phyloP scores from a whole-genome alignment of 2,113 vertebrate species.

The Poecile atricapillus region DNA sequence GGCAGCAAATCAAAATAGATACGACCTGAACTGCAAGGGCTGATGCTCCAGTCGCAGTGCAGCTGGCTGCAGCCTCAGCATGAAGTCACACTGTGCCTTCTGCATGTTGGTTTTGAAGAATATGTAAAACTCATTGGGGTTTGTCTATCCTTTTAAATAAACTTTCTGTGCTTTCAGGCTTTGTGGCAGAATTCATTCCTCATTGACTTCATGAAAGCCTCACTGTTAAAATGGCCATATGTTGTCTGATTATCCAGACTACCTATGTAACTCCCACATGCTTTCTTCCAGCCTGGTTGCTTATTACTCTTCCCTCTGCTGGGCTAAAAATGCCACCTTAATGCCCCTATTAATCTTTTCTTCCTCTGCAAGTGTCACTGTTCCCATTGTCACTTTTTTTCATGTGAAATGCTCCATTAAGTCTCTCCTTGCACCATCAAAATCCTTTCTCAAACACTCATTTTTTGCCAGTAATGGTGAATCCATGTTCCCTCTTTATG shows the following conservation, averaged over 20 bases:
- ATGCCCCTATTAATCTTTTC: not conserved
- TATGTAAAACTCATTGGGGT: not conserved
- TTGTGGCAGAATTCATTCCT: not conserved
- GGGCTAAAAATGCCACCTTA: not conserved
- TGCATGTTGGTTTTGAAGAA: not conserved
- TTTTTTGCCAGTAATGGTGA: not conserved
- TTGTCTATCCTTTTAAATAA: not conserved
- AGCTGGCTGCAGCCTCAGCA: not conserved
- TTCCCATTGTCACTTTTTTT: not conserved
- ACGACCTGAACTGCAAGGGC: not conserved
- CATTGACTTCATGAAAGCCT: not conserved
- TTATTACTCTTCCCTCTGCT: not conserved
- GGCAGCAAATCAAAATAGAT: not conserved
- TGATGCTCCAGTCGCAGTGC: not conserved
- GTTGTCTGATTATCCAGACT: constrained; percentile 13
- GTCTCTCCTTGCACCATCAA: not conserved
- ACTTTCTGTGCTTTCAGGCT: not conserved
- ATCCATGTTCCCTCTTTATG: not conserved
- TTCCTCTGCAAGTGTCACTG: not conserved
- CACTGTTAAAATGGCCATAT: not conserved
- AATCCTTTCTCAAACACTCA: not conserved
- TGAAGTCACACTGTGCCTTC: not conserved
- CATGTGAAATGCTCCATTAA: not conserved
- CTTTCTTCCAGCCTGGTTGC: not conserved
- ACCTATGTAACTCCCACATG: not conserved